Base-by-base conservation (phyloP, 1,140 invertebrate species). In the Tetranychus cinnabarinus region DNA sequence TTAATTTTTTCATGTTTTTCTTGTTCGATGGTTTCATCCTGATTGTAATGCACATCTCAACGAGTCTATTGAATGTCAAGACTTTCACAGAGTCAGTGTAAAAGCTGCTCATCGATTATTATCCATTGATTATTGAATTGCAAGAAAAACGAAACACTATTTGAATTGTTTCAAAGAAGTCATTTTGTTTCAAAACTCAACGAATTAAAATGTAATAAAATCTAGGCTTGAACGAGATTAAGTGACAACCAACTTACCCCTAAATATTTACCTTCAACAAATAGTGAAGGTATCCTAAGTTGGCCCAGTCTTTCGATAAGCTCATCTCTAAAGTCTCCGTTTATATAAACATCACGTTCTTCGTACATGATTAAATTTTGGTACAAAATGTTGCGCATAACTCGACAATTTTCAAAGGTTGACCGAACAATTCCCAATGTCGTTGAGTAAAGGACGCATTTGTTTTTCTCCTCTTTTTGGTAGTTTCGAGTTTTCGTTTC, bases 311-410 rank as follows among this genome's bases (percentile, higher is more conserved):
- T 15, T 13, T 36, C 55, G 3, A 13, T 15, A 13, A 64, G 45
- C 55, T 64, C 63, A n/a, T 52, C n/a, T 39, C 48, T 8, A 59
- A 48, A 64, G 2, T 62, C 39, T 15, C 15, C 35, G 58, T 62
- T 61, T 8, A 64, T 15, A n/a, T 64, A 64, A 3, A 64, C 52
- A 55, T 64, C 63, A 31, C 63, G 50, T 48, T 62, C 60, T 10
- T 64, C 63, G 36, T 46, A 64, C 31, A 10, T 10, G 13, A 64
- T 64, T n/a, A 61, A 64, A 46, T 64, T 54, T 12, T 62, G 55
- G 10, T 47, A 56, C 5, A 64, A 39, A n/a, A 64, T 64, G 3
- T 61, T 50, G 62, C 63, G 56, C 23, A 64, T 31, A 58, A 31
- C 13, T 36, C 60, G 52, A 35, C 61, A 64, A 42, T 64, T 55